These are phyloP conservation scores for Chaetogeoica ovagalla DNA, from an alignment of 2,888 invertebrate genomes.

Conservation along the genomic window DNA sequence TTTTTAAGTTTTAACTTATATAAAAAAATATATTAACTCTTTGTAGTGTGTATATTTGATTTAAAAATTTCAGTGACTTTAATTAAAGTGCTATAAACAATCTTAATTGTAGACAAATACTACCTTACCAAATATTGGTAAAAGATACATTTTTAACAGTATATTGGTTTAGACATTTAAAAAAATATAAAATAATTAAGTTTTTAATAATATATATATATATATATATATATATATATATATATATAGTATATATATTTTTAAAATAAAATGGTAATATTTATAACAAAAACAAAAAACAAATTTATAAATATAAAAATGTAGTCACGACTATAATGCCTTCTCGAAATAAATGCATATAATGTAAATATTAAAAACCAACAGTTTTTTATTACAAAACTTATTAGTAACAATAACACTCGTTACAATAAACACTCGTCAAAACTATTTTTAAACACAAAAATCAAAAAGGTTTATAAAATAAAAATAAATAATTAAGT, in stretches of 20 bases:
- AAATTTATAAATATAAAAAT: slow-evolving; percentile 10
- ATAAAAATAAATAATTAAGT: not conserved
- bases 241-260: too few relatives aligned
- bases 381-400: not conserved
- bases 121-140: too few relatives aligned
- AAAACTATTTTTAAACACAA: not conserved
- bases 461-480: not conserved
- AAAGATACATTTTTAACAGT: too few relatives aligned
- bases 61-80: too few relatives aligned
- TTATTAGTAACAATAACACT: not conserved
- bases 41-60: too few relatives aligned
- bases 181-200: too few relatives aligned
- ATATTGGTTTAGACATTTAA: too few relatives aligned
- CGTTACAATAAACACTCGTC: not conserved
- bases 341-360: slow-evolving; percentile 13
- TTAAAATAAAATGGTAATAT: not conserved
- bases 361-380: slow-evolving; percentile 14
- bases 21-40: too few relatives aligned
- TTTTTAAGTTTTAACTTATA: too few relatives aligned
- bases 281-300: slow-evolving; percentile 56
- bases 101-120: too few relatives aligned
- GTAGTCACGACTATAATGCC: not conserved
- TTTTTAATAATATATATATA: not conserved
- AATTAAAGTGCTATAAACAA: too few relatives aligned
- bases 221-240: too few relatives aligned